Evolutionary conservation across 2,888 invertebrate species (phyloP), one percentile per base, ranked within the genome.

Genomic region (Scaptomyza parva): DNA sequence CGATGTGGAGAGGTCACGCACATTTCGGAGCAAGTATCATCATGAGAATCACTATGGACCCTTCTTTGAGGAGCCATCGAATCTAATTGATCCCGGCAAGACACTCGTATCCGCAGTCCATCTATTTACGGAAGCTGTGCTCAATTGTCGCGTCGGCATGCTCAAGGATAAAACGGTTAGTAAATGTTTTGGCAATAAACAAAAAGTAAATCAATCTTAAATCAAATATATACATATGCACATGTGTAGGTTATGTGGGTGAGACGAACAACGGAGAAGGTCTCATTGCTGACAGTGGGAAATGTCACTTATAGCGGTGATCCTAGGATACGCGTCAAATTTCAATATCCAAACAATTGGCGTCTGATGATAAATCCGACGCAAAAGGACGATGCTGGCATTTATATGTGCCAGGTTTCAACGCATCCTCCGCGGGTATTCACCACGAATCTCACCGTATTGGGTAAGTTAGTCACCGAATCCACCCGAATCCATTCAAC

Each of bases 391-490:
- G 96, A 96, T 88, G 94, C 94, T 43, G 96, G 96, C 20, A 92
- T 94, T 59, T 96, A 96, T 89, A 95, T 96, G 93, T 96, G 96
- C 92, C 96, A 96, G 94, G 95, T 96, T 89, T 96, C 96, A 59
- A 96, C 96, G 43, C 95, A 96, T 92, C 96, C 96, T 20, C 95
- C 96, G 22, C 94, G 95, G 80, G 95, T 95, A 77, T 94, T 96
- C 88, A 94, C 95, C 86, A 94, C 95, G 66, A 95, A 96, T 89
- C 93, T 96, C 77, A 95, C 95, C 75, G 94, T 96, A 80, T 92
- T 95, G 89, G 95, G 96, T 96, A 57, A 53, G 50, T 14, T 9
- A 22, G n/a, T 20, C n/a, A n/a, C n/a, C n/a, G n/a, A n/a, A n/a
- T n/a, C n/a, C n/a, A n/a, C n/a, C n/a, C n/a, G n/a, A n/a, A 26